Percentiles rank a stretch among this genome's conserved stretches.
These are phyloP conservation scores for Melopsittacus undulatus DNA, from an alignment of 2,797 vertebrate genomes.

Conservation along the genomic window DNA sequence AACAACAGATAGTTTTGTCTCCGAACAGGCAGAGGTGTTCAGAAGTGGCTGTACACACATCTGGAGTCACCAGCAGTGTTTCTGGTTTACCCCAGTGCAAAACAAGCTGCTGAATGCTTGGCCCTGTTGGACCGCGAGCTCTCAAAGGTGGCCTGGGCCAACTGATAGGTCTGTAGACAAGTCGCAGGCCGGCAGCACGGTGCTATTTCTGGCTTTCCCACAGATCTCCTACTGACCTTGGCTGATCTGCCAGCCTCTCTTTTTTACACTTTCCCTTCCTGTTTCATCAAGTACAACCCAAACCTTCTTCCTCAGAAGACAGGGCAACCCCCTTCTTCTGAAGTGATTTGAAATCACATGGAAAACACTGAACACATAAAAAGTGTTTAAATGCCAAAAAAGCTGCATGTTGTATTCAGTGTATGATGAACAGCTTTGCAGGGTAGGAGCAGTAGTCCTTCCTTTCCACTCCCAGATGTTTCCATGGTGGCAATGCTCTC, in stretches of 20 bases:
- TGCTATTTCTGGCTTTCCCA: constrained; percentile 47
- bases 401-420: neutral
- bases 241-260: neutral
- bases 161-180: neutral
- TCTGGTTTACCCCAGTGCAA: neutral
- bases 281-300: neutral
- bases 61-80: neutral
- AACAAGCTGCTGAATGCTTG: neutral
- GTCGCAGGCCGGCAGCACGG: neutral
- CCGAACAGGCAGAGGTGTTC: neutral
- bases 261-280: neutral
- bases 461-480: neutral
- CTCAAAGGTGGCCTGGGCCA: neutral
- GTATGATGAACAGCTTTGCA: neutral
- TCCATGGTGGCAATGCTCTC: neutral
- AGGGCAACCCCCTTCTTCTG: neutral
- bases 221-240: constrained; percentile 8
- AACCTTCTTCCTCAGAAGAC: neutral
- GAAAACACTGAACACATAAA: neutral
- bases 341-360: neutral
- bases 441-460: neutral
- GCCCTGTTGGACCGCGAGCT: neutral
- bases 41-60: neutral
- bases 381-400: neutral
- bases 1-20: neutral